Base-by-base conservation (phyloP, 2,888 invertebrate genomes). In the Acronicta alni region DNA sequence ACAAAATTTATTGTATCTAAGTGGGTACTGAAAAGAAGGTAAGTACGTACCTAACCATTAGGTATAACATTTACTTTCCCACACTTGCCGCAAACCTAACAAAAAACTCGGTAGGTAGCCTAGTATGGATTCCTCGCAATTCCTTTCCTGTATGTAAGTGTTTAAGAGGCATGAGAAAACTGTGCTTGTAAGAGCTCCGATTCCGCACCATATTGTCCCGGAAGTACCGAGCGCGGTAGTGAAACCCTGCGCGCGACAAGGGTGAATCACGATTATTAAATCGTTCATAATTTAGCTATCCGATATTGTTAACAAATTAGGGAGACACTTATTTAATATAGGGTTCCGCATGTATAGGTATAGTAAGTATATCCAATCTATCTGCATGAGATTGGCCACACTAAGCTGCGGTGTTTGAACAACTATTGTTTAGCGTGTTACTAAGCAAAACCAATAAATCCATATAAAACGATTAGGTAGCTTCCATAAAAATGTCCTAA, bases 111-210 rank as follows among this genome's bases (percentile, higher is more conserved):
- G n/a, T n/a, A n/a, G 23, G n/a, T 18, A 41, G 23, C 37, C 54
- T 65, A 73, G 61, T 91, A 92, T 83, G 91, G 93, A 84, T 92
- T 92, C 93, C 64, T 79, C 58, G 64, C 77, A 80, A 88, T 88
- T 89, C 87, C 87, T 85, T 88, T 89, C 87, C 87, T 85, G 89
- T 83, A 77, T 67, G 70, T 68, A 72, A 73, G 76, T 77, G 79
- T 79, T 81, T 79, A n/a, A n/a, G 72, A 73, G 67, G 75, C 85
- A 84, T 89, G 89, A 88, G 91, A 92, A 86, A 82, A 84, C 61
- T 75, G 83, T 77, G 82, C 85, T 91, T 91, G 89, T 89, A 90
- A 81, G 89, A 87, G 88, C 86, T 91, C 91, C 67, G 81, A 84
- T 84, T 87, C 82, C 84, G 82, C 84, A 79, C 84, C 91, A 90